These are phyloP conservation scores for Oasisia sp. DNA, from an alignment of 2,888 invertebrate species.

Conservation along the genomic window DNA sequence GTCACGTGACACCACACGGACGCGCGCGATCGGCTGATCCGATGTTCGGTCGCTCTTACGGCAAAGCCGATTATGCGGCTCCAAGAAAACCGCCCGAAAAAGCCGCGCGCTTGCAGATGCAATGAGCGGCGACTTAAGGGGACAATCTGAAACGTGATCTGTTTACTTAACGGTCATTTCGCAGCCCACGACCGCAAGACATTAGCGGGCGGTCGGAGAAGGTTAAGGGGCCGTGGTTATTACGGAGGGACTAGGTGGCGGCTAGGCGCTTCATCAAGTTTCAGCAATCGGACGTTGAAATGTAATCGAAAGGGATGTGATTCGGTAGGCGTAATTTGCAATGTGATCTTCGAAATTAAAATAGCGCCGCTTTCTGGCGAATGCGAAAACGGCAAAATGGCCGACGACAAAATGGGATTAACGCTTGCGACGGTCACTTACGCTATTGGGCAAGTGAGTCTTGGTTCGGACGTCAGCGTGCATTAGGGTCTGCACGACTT, in stretches of 20 bases:
- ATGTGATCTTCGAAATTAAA: background rate
- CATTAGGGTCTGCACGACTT: no score
- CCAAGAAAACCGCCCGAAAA: background rate
- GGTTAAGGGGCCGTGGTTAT: background rate
- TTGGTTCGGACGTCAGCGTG: background rate
- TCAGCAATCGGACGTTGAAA: background rate
- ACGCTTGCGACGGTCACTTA: background rate
- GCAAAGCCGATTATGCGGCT: background rate
- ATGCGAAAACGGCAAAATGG: background rate
- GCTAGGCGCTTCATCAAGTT: background rate
- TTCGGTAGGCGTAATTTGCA: background rate
- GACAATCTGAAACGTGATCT: conserved; percentile 8
- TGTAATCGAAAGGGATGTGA: background rate
- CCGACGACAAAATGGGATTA: background rate
- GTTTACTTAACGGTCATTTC: conserved; percentile 6
- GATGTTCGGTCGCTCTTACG: background rate
- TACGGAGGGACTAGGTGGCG: background rate
- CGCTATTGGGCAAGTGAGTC: background rate
- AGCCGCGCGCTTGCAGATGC: background rate
- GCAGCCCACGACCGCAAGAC: background rate
- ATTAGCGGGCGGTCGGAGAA: background rate
- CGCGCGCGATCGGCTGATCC: background rate
- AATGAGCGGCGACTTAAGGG: background rate
- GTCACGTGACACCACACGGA: background rate
- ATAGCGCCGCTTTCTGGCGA: background rate